Percentiles rank a stretch among this genome's conserved stretches.
These are phyloP conservation scores for Pithys albifrons DNA, from an alignment of 2,113 vertebrate genomes.

Conservation along the genomic window DNA sequence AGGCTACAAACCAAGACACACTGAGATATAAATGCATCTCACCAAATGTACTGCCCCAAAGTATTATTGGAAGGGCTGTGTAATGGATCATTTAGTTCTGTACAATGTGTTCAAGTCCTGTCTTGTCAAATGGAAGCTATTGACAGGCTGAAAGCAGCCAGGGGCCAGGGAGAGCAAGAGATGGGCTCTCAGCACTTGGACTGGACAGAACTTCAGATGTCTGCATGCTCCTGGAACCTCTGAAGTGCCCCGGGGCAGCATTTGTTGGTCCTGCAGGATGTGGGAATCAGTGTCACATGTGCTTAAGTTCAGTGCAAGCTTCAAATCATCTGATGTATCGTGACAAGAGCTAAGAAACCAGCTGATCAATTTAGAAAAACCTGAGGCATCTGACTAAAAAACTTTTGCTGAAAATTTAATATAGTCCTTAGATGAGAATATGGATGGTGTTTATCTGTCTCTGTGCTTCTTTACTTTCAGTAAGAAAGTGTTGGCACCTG, in stretches of 20 bases:
- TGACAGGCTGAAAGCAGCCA: neutral
- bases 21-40: neutral
- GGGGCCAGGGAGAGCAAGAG: neutral
- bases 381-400: neutral
- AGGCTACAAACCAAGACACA: neutral
- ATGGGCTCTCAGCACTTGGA: neutral
- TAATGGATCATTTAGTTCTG: neutral
- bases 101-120: neutral
- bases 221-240: neutral
- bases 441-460: neutral
- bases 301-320: neutral
- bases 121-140: neutral
- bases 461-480: neutral
- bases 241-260: neutral
- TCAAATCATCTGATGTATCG: neutral
- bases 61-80: neutral
- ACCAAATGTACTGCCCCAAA: neutral
- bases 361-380: neutral
- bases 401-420: neutral
- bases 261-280: neutral
- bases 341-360: constrained; percentile 25
- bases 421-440: neutral
- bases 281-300: neutral
- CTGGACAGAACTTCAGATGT: neutral
- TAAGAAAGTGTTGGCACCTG: neutral